These are phyloP conservation scores for Panagrolaimus sp. DNA, from an alignment of 1,140 invertebrate species.

Conservation along the genomic window DNA sequence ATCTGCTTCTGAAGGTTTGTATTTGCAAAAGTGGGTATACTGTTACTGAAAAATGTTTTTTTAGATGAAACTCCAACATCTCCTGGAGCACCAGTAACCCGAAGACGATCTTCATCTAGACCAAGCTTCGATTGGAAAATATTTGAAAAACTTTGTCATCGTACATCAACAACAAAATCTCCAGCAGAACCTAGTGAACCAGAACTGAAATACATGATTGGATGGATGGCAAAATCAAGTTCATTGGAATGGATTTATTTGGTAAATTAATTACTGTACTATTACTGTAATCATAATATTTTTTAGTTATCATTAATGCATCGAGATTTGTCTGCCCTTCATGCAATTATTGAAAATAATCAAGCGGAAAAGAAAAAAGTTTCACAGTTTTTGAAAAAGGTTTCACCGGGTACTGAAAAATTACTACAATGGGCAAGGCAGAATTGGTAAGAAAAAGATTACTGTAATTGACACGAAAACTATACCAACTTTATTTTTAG, in stretches of 20 bases:
- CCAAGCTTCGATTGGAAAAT: slow-evolving; percentile 30
- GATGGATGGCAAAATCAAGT: slow-evolving; percentile 28
- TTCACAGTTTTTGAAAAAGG: slow-evolving; percentile 24
- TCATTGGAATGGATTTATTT: slow-evolving; percentile 40
- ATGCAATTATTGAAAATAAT: slow-evolving; percentile 23
- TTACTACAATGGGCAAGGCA: slow-evolving; percentile 31
- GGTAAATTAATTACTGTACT: neutral
- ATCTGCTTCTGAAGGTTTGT: slow-evolving; percentile 16
- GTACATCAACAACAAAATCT: slow-evolving; percentile 28
- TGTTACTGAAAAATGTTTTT: neutral
- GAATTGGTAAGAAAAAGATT: slow-evolving; percentile 32
- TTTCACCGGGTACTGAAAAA: slow-evolving; percentile 21
- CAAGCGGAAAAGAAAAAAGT: slow-evolving; percentile 28
- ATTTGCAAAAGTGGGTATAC: neutral
- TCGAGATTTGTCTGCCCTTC: slow-evolving; percentile 28
- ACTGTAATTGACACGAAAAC: too few species aligned
- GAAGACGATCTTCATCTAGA: slow-evolving; percentile 19
- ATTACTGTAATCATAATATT: neutral
- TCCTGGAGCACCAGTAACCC: neutral
- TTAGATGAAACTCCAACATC: neutral
- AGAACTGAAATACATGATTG: slow-evolving; percentile 33
- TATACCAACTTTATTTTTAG: too few species aligned
- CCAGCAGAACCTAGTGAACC: slow-evolving; percentile 39
- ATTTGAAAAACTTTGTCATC: slow-evolving; percentile 44
- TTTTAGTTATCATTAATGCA: slow-evolving; percentile 38